Conservation (phyloP, 2,888 invertebrate genomes). For the Graphium colonna region DNA sequence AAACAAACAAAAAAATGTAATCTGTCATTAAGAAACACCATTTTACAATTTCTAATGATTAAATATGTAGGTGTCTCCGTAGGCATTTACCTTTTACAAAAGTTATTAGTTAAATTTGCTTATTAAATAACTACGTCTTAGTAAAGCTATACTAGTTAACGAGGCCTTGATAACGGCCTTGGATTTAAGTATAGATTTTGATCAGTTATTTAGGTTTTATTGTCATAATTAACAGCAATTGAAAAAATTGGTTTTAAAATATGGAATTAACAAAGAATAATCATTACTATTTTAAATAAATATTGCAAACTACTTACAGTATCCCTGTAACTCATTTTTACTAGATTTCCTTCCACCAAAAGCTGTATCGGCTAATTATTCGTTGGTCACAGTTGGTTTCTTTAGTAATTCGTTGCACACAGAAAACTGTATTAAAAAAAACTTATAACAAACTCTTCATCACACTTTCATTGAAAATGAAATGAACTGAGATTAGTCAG, state of each 20-base stretch:
- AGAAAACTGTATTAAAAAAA: neutral
- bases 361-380: neutral
- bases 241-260: neutral
- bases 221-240: neutral
- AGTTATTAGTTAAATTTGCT: neutral
- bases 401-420: neutral
- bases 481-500: constrained; percentile 17
- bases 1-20: too few species aligned
- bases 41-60: neutral
- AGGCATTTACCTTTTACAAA: neutral
- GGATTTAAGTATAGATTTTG: neutral
- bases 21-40: too few species aligned
- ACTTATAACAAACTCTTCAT: neutral
- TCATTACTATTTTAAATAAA: too few species aligned
- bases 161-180: constrained; percentile 8
- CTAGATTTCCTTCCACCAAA: neutral
- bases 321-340: constrained; percentile 21
- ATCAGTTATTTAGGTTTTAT: neutral
- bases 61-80: neutral
- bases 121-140: constrained; percentile 9
- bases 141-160: neutral
- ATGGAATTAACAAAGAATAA: too few species aligned
- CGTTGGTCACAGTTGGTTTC: neutral
- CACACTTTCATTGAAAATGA: constrained; percentile 5
- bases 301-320: constrained; percentile 9